Evolutionary conservation across 2,113 vertebrate species (phyloP).

Genomic region (Proterorhinus semilunaris): DNA sequence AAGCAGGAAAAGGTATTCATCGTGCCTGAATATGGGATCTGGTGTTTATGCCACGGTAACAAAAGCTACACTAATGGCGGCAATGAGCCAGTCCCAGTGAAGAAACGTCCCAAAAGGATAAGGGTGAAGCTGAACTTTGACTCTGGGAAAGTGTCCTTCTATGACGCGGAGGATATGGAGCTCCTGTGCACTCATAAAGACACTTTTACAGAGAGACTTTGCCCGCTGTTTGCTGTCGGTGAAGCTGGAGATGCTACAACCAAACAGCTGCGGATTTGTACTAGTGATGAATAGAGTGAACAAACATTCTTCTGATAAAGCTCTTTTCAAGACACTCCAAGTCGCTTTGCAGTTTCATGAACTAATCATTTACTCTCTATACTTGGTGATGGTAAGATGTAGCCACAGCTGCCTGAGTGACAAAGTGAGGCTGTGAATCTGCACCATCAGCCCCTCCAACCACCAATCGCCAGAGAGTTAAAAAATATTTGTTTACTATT

Average conservation of each 20-base stretch:
- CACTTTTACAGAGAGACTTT: constrained; percentile 41
- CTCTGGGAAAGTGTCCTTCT: constrained; percentile 33
- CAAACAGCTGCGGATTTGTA: background rate
- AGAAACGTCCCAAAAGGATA: constrained; percentile 2
- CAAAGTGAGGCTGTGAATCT: too few relatives aligned
- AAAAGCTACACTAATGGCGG: background rate
- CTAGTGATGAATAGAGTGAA: background rate
- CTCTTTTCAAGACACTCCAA: too few relatives aligned
- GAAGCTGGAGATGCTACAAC: background rate
- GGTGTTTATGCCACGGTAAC: background rate
- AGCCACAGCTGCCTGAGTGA: too few relatives aligned
- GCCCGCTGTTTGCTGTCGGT: constrained; percentile 6
- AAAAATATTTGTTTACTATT: too few relatives aligned
- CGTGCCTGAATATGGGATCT: background rate
- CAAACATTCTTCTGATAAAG: too few relatives aligned
- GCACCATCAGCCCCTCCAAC: too few relatives aligned
- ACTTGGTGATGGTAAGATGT: too few relatives aligned
- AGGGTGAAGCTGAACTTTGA: constrained; percentile 15
- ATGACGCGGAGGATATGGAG: constrained; percentile 23
- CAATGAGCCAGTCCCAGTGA: background rate
- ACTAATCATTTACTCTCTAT: too few relatives aligned
- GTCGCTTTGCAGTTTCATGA: too few relatives aligned
- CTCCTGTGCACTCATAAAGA: constrained; percentile 33
- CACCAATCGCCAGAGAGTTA: too few relatives aligned
- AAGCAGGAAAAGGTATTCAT: background rate